A percentile compares a stretch with the other conserved stretches of the same genome.
Conservation (phyloP, 2,888 invertebrate species). For the Ptilodon capucinus region DNA sequence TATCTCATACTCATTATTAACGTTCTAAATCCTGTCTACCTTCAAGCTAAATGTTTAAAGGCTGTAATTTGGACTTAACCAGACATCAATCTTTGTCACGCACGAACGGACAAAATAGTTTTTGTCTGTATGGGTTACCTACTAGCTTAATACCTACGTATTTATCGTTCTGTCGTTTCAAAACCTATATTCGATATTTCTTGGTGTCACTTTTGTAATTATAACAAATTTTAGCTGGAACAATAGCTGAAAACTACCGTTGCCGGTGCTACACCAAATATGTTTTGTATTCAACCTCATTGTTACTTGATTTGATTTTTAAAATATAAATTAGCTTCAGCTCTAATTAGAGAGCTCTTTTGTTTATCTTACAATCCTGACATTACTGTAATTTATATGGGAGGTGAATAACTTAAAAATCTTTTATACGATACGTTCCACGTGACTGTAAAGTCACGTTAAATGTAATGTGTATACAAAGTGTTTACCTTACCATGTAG, state of each 20-base stretch:
- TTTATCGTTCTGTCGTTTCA: no score
- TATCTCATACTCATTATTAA: neutral
- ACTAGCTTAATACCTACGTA: no score
- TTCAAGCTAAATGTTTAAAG: neutral
- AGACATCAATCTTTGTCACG: neutral
- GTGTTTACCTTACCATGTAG: no score
- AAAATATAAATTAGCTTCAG: no score
- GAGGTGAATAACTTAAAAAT: no score
- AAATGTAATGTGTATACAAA: no score
- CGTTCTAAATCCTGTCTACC: neutral
- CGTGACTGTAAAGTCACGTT: no score
- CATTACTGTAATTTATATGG: no score
- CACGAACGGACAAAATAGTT: neutral
- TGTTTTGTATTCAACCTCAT: neutral
- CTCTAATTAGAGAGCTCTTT: no score
- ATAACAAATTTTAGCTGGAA: neutral
- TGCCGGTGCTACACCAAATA: neutral
- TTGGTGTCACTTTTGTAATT: neutral
- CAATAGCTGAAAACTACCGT: no score
- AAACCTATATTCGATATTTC: neutral
- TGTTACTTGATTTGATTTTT: neutral
- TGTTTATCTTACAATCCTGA: no score
- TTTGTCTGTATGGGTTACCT: neutral
- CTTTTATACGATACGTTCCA: no score
- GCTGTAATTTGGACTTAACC: neutral